Conservation (phyloP, 2,113 vertebrate species). For the Stomatorhinus ivindoensis region DNA sequence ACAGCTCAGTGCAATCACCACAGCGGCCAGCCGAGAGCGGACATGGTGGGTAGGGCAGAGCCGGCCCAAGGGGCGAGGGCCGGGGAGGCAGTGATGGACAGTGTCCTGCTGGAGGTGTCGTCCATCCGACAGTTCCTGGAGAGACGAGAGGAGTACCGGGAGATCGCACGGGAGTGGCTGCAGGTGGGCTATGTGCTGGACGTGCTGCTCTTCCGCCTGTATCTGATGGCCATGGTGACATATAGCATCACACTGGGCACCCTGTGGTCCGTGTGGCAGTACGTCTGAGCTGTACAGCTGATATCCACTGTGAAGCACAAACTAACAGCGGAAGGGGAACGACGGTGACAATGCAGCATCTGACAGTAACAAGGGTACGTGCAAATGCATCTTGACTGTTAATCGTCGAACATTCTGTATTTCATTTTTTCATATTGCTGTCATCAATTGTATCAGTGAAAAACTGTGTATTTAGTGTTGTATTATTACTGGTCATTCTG, state of each 20-base stretch:
- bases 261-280: constrained; percentile 87
- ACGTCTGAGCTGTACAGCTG: constrained; percentile 54
- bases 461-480: background rate
- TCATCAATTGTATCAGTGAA: background rate
- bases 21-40: constrained; percentile 46
- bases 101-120: constrained; percentile 71
- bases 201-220: constrained; percentile 80
- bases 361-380: background rate
- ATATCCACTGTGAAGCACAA: background rate
- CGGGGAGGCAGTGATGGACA: constrained; percentile 44
- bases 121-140: constrained; percentile 79
- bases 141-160: constrained; percentile 70
- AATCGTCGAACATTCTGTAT: background rate
- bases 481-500: background rate
- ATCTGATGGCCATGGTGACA: constrained; percentile 73
- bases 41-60: constrained; percentile 39
- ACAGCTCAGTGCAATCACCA: constrained; percentile 66
- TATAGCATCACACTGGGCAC: constrained; percentile 78
- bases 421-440: background rate
- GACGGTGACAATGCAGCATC: background rate
- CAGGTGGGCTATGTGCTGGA: constrained; percentile 88
- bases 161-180: constrained; percentile 83
- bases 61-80: constrained; percentile 39
- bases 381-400: background rate
- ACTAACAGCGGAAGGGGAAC: background rate